Percentiles rank a stretch among this genome's conserved stretches.
Conservation (phyloP, 2,113 vertebrate genomes). For the Reinhardtius hippoglossoides region DNA sequence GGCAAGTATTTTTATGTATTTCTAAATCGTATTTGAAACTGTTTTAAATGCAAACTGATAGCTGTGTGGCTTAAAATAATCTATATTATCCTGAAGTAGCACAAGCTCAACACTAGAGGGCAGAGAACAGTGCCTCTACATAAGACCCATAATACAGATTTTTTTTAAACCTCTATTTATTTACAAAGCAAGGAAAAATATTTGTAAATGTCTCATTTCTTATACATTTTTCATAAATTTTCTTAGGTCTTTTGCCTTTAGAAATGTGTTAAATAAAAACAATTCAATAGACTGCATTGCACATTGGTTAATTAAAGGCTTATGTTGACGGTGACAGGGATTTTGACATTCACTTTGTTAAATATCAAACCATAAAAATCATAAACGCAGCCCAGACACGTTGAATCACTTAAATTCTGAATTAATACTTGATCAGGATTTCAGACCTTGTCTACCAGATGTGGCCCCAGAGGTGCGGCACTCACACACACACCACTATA, state of each 20-base stretch:
- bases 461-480: too few species aligned
- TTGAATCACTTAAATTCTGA: neutral
- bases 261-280: too few species aligned
- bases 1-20: too few species aligned
- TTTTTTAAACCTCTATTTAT: neutral
- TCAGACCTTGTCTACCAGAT: too few species aligned
- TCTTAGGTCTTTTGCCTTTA: too few species aligned
- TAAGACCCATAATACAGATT: neutral
- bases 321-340: neutral
- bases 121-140: neutral
- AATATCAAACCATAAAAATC: neutral
- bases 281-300: too few species aligned
- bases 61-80: neutral
- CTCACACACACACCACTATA: too few species aligned
- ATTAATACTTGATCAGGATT: too few species aligned
- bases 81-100: slow-evolving; percentile 17
- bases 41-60: neutral
- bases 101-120: slow-evolving; percentile 42
- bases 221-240: too few species aligned
- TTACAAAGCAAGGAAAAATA: too few species aligned
- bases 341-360: slow-evolving; percentile 6
- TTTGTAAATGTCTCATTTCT: too few species aligned
- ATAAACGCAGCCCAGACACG: neutral
- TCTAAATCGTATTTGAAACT: neutral
- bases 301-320: too few species aligned